phyloP scores from a whole-genome alignment of 1,140 invertebrate species.

The Cephus cinctus region DNA sequence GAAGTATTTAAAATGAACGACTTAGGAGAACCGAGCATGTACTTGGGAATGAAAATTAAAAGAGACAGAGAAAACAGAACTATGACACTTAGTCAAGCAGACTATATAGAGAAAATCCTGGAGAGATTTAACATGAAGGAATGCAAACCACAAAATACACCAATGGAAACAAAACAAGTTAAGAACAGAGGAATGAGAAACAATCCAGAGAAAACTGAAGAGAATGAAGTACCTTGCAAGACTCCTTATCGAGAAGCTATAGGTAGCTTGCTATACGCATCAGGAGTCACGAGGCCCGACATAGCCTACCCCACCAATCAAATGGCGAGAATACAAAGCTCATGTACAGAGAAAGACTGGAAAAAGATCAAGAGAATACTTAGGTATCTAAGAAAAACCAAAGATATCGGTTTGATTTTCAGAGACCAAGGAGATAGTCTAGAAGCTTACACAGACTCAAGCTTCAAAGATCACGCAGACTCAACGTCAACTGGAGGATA shows the following conservation, averaged over 20 bases:
- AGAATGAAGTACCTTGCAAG: too few species aligned
- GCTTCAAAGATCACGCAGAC: too few species aligned
- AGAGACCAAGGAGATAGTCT: too few species aligned
- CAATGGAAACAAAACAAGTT: slow-evolving; percentile 22
- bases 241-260: slow-evolving; percentile 30
- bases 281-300: slow-evolving; percentile 37
- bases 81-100: slow-evolving; percentile 17
- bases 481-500: too few species aligned
- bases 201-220: slow-evolving; percentile 9
- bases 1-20: slow-evolving; percentile 29
- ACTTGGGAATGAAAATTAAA: slow-evolving; percentile 22
- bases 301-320: slow-evolving; percentile 34
- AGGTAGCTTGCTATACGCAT: slow-evolving; percentile 34
- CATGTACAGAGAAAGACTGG: too few species aligned
- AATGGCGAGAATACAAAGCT: too few species aligned
- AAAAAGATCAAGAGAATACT: too few species aligned
- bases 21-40: slow-evolving; percentile 18
- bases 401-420: too few species aligned
- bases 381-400: too few species aligned
- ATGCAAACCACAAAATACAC: slow-evolving; percentile 18
- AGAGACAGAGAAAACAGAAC: slow-evolving; percentile 10
- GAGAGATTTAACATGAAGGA: slow-evolving; percentile 28
- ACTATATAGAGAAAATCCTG: slow-evolving; percentile 25
- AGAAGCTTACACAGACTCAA: too few species aligned
- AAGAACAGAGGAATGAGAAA: slow-evolving; percentile 20